Base-by-base conservation (phyloP, 2,888 invertebrate genomes). In the Nomada fucata region DNA sequence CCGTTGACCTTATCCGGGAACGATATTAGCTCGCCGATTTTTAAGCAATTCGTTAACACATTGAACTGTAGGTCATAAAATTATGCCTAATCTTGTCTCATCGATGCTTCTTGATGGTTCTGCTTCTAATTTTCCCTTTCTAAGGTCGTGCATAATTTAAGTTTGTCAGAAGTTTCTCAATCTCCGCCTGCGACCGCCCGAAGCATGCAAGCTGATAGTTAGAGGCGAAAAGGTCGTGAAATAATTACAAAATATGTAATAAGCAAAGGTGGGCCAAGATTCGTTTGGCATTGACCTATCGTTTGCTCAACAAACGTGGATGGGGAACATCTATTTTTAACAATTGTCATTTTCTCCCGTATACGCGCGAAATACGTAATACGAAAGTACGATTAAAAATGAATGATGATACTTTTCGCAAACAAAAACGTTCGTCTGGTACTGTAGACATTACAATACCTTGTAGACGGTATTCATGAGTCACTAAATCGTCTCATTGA, bases 341-440 rank as follows among this genome's bases (percentile, higher is more conserved):
- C 36, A 53, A 42, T 59, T n/a, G 20, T n/a, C 52, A 20, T 65
- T 23, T 44, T 36, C 61, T 42, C 11, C 20, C 69, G 26, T 26
- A 20, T 23, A 13, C 15, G 5, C 23, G 9, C 18, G 42, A 36
- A 15, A 9, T 5, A 15, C 13, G 29, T n/a, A 42, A 15, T 36
- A 52, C 42, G 60, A 52, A 18, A 13, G 47, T 67, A 70, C 20
- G 15, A 65, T 82, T 67, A 69, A 76, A 81, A 36, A 52, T 73
- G 76, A 82, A 50, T 69, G 61, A 82, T 83, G 81, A n/a, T 29
- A 47, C 69, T 73, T 63, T 68, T 76, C 69, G 72, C 57, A 67
- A 36, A 69, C 44, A 55, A 69, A 53, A 61, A 59, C n/a, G 50
- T n/a, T 44, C 55, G 69, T 26, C 7, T 42, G 47, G 29, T 29